Percentiles rank a stretch among this genome's conserved stretches.
Conservation (phyloP, 2,888 invertebrate species). For the Luperina testacea region DNA sequence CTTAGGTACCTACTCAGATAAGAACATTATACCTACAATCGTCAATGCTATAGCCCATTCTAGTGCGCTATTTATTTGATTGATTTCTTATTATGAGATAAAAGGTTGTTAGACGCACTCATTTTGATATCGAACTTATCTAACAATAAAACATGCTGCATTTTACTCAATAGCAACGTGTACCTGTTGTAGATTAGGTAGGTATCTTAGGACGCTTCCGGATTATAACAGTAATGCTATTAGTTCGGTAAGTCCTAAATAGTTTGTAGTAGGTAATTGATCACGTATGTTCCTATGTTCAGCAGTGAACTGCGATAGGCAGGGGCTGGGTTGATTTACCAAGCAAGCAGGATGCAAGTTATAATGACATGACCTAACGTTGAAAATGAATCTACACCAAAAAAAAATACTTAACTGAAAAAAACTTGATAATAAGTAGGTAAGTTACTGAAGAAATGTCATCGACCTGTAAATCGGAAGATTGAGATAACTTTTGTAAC, state of each 20-base stretch:
- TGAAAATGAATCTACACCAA: not conserved
- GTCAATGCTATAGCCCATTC: slow-evolving; percentile 12
- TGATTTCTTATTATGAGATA: slow-evolving; percentile 51
- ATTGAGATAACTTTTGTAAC: slow-evolving; percentile 68
- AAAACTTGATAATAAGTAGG: slow-evolving; percentile 2
- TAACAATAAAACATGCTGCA: slow-evolving; percentile 8
- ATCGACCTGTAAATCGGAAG: slow-evolving; percentile 62
- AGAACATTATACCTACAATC: slow-evolving; percentile 8
- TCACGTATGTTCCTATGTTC: not conserved
- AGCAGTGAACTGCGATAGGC: not conserved
- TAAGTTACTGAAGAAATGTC: slow-evolving; percentile 53
- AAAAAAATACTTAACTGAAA: not conserved
- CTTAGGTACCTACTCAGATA: slow-evolving; percentile 8
- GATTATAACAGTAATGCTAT: not conserved
- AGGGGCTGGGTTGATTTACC: not conserved
- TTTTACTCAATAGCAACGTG: slow-evolving; percentile 6
- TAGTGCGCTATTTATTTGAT: slow-evolving; percentile 28
- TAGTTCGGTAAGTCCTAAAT: not conserved
- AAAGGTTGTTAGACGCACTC: slow-evolving; percentile 36
- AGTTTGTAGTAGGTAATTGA: not conserved
- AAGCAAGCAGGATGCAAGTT: not conserved
- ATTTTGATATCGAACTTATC: slow-evolving; percentile 11
- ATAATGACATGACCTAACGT: not conserved
- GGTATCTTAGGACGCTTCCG: slow-evolving; percentile 4
- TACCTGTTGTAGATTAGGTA: not conserved